phyloP scores from a whole-genome alignment of 2,797 vertebrate species.

The Cichlasoma orientale region DNA sequence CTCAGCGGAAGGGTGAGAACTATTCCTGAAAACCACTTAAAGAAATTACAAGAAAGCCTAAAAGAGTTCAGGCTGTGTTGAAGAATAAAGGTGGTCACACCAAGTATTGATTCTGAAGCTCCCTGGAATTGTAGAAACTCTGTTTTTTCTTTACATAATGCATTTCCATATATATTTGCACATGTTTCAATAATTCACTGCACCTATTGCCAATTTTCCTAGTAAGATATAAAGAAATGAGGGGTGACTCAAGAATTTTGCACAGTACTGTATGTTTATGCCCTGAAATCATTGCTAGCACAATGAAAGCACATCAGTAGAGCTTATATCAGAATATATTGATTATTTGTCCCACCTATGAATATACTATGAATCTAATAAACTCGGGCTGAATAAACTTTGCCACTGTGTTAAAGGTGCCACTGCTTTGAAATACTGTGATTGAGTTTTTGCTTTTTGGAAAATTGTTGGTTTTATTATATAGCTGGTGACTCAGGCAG shows the following conservation, averaged over 20 bases:
- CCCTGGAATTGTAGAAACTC: neutral
- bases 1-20: neutral
- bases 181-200: neutral
- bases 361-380: slow-evolving; percentile 22
- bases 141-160: neutral
- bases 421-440: slow-evolving; percentile 17
- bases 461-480: slow-evolving; percentile 27
- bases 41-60: neutral
- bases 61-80: neutral
- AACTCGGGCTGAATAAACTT: slow-evolving; percentile 26
- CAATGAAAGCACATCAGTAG: slow-evolving; percentile 6
- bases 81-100: neutral
- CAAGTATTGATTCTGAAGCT: neutral
- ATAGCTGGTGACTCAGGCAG: slow-evolving; percentile 18
- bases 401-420: neutral
- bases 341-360: slow-evolving; percentile 36
- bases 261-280: neutral
- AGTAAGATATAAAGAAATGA: neutral
- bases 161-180: neutral
- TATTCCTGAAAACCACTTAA: neutral
- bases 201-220: neutral
- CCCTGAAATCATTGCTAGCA: neutral
- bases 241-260: neutral
- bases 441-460: slow-evolving; percentile 5
- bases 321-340: slow-evolving; percentile 23